Evolutionary conservation across 1,140 invertebrate species (phyloP), one percentile per base, ranked within the genome.

Genomic region (Drosophila tristis): DNA sequence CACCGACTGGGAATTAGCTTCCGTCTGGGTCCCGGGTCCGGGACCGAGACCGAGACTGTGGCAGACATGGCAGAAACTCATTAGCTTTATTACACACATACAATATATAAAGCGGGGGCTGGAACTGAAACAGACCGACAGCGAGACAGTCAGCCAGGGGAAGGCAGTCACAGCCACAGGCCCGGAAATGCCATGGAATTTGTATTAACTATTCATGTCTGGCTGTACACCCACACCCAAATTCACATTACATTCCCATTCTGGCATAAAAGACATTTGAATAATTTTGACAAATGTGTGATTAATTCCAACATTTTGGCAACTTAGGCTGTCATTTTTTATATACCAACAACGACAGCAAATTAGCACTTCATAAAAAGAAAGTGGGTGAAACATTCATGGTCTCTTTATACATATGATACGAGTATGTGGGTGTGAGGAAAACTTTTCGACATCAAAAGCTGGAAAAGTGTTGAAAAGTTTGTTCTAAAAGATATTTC

Each of bases 261-360:
- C 58, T 23, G 57, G n/a, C 42, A 25, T 39, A 25, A 63, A 55
- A 71, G 68, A 57, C 58, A 82, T 87, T 87, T 82, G 75, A 87
- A 87, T 87, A 87, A 89, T 82, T 87, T 87, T 82, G 79, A 79
- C 84, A 87, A 84, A 80, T 89, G 76, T 76, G 84, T 79, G 84
- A 89, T 89, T 89, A 89, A 68, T 82, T 82, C 82, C 89, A 82
- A 55, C 74, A 89, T 87, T 86, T 75, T 75, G 59, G 50, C 64
- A 86, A 71, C 74, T 80, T 64, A 56, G 62, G 57, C 74, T 58
- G 67, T 61, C 25, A 66, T 87, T 89, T 86, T 70, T 81, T 72
- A 82, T 75, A 58, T 50, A 39, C 35, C 35, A 57, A 45, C 58
- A 67, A 49, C 53, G 68, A 74, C 63, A 66, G 50, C 67, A 68